A percentile compares a stretch with the other conserved stretches of the same genome.
Conservation (phyloP, 2,797 vertebrate genomes). For the Dendrocincla tyrannina region DNA sequence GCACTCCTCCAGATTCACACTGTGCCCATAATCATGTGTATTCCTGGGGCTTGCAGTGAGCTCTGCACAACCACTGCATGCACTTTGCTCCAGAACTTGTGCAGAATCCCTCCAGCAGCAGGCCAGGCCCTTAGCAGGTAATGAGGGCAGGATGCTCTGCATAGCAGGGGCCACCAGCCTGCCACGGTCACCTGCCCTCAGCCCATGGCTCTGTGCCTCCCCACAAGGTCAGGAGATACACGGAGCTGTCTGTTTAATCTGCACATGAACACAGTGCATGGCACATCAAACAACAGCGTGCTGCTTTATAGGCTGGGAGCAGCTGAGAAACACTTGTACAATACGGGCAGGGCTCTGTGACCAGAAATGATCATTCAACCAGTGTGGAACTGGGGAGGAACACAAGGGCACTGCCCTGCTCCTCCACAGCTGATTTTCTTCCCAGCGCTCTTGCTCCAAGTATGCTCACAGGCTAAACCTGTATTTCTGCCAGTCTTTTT, state of each 20-base stretch:
- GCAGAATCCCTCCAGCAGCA: conserved; percentile 3
- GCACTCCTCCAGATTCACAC: conserved; percentile 12
- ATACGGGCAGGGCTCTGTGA: background rate
- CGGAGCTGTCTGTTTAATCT: conserved; percentile 60
- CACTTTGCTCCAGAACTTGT: conserved; percentile 45
- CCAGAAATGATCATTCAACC: background rate
- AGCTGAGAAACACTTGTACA: background rate
- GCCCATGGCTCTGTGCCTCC: conserved; percentile 42
- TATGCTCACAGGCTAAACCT: background rate
- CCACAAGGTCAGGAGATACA: conserved; percentile 62
- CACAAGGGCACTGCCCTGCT: background rate
- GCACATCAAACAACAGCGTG: conserved; percentile 13
- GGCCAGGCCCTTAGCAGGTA: conserved; percentile 36
- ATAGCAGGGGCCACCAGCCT: background rate
- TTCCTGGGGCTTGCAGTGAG: conserved; percentile 27
- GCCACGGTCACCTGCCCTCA: no score
- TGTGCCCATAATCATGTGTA: conserved; percentile 23
- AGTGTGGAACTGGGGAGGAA: background rate
- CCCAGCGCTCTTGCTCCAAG: background rate
- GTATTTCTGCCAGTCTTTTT: background rate
- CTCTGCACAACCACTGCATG: conserved; percentile 29
- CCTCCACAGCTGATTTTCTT: background rate
- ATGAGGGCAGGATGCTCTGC: conserved; percentile 9
- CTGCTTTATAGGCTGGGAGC: conserved; percentile 35
- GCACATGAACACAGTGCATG: conserved; percentile 48